phyloP scores from a whole-genome alignment of 2,113 vertebrate genomes.

The Gymnocephalus cernua region DNA sequence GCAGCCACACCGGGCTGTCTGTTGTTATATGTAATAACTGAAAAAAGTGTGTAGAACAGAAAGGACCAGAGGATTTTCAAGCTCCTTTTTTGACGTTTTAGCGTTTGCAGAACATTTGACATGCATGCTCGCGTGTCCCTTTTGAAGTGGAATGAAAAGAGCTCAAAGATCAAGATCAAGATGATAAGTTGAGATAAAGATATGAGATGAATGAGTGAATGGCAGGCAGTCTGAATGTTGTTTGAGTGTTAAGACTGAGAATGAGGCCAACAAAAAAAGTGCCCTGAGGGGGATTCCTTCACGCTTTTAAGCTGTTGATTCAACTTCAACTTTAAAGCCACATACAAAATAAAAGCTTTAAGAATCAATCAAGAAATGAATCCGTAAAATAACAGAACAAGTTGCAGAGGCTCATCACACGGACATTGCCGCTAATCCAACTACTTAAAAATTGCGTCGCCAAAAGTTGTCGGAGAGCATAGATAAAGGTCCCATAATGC shows the following conservation, averaged over 20 bases:
- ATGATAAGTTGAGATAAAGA: neutral
- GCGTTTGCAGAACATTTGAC: neutral
- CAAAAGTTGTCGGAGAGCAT: no score
- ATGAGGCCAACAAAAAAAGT: neutral
- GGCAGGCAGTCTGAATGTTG: neutral
- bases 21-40: no score
- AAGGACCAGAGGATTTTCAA: neutral
- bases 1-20: no score
- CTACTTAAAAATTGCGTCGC: no score
- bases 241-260: neutral
- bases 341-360: no score
- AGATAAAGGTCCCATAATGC: no score
- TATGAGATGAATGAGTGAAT: neutral
- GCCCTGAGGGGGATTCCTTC: neutral
- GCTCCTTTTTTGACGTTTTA: neutral
- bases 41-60: no score
- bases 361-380: no score
- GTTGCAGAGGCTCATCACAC: no score
- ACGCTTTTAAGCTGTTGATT: neutral
- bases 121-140: neutral
- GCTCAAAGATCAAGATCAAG: neutral
- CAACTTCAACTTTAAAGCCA: neutral
- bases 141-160: neutral
- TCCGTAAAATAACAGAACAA: no score
- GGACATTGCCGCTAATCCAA: no score